Base-by-base conservation (phyloP, 2,113 vertebrate genomes). In the Callorhinus ursinus region DNA sequence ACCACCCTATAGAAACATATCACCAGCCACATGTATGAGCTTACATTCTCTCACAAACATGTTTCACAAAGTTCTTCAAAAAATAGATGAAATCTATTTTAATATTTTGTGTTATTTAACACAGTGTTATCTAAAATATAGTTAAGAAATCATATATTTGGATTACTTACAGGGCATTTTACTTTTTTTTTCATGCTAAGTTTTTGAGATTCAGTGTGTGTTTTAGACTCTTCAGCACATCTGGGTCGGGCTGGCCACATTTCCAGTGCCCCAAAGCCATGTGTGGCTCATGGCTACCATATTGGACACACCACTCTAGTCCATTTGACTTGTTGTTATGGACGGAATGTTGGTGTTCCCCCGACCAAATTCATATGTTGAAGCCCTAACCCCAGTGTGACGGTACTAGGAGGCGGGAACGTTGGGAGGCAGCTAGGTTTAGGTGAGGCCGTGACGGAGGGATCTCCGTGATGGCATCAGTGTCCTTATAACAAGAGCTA, bases 1-100 rank as follows among this genome's bases (percentile, higher is more conserved):
- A 14, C 69, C 0, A 0, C 4, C 55, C 42, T 3, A 11, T 1
- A 67, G 49, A 55, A 57, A 67, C 39, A 12, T 19, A 4, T 26
- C 49, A 33, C 36, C 26, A 90, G 42, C 10, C 28, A 46, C 42
- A 2, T 1, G 55, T 7, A 4, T 55, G 26, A 77, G 14, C 31
- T 53, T 42, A 42, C 12, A n/a, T 57, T 28, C 22, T 55, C 63
- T 67, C 13, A 4, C 0, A 65, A 36, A 31, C 59, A 59, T 7
- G n/a, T 71, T 63, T 16, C 61, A 11, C 63, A 42, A 74, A 8
- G 46, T 36, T 19, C 19, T 36, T 53, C 18, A n/a, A 65, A 65
- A 89, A 19, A 77, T 22, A 7, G 8, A 4, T 42, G 14, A 49
- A 69, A 39, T 61, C 74, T 18, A 39, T 57, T 31, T 57, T 28